Percentiles rank a stretch among this genome's conserved stretches.
Evolutionary conservation across 2,888 invertebrate genomes (phyloP).

Genomic region (Hirtodrosophila confusa): DNA sequence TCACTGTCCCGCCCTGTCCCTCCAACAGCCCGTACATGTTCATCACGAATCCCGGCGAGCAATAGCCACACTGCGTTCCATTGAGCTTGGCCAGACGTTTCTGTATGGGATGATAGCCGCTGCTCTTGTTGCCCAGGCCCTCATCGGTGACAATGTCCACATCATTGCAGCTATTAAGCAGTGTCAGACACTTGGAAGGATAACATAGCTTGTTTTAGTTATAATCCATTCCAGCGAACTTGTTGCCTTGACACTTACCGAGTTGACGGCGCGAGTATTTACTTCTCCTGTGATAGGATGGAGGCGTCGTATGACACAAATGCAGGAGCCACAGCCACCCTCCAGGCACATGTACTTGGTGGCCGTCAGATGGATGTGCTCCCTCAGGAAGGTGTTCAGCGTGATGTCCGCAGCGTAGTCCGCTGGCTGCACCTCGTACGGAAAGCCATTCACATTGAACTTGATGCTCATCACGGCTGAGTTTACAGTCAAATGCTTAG

Average conservation of each 20-base stretch:
- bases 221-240: too few relatives aligned
- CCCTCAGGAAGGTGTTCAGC: constrained; percentile 87
- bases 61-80: constrained; percentile 90
- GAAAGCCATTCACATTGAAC: constrained; percentile 68
- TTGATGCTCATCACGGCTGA: constrained; percentile 61
- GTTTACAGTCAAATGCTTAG: constrained; percentile 31
- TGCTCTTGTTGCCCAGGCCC: constrained; percentile 88
- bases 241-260: constrained; percentile 71
- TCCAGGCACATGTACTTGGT: constrained; percentile 89
- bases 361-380: constrained; percentile 86
- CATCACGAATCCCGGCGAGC: constrained; percentile 92
- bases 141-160: constrained; percentile 89
- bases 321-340: constrained; percentile 88
- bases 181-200: constrained; percentile 86
- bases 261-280: constrained; percentile 86
- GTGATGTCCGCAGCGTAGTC: constrained; percentile 84
- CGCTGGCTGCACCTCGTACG: constrained; percentile 75
- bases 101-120: constrained; percentile 89
- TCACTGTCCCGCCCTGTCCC: constrained; percentile 85
- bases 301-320: constrained; percentile 84
- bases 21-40: constrained; percentile 87
- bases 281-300: constrained; percentile 68
- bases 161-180: constrained; percentile 87
- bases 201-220: not conserved
- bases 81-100: constrained; percentile 87